These are phyloP conservation scores for Hemistola chrysoprasaria DNA, from an alignment of 2,888 invertebrate genomes.

Conservation along the genomic window DNA sequence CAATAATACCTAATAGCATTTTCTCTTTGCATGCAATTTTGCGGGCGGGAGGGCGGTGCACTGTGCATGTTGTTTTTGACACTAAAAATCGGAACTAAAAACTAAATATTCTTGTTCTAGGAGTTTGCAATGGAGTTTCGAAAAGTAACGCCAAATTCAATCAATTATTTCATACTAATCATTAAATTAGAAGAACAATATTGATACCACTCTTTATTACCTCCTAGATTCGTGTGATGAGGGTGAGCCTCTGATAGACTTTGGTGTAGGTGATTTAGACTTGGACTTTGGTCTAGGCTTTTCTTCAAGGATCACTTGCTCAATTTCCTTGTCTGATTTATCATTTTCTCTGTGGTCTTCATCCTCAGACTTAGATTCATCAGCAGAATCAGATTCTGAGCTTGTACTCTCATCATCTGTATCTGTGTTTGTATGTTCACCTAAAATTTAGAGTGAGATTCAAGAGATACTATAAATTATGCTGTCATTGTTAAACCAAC, in stretches of 20 bases:
- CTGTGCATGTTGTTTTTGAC: too few relatives aligned
- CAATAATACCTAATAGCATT: too few relatives aligned
- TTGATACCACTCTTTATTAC: constrained; percentile 45
- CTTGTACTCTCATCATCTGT: constrained; percentile 74
- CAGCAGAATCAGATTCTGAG: constrained; percentile 66
- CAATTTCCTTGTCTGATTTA: constrained; percentile 57
- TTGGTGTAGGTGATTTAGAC: constrained; percentile 63
- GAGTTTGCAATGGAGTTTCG: too few relatives aligned
- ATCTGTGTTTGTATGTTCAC: constrained; percentile 74
- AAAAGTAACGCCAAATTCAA: too few relatives aligned
- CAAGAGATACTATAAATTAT: too few relatives aligned
- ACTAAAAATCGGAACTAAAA: too few relatives aligned
- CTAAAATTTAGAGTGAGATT: constrained; percentile 37
- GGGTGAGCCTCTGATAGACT: constrained; percentile 54
- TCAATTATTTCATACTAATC: too few relatives aligned
- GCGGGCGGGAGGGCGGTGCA: too few relatives aligned
- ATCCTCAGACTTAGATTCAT: constrained; percentile 66
- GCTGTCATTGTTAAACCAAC: too few relatives aligned
- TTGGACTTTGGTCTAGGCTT: constrained; percentile 54
- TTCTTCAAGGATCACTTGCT: constrained; percentile 58
- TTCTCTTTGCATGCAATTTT: too few relatives aligned
- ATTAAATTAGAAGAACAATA: too few relatives aligned
- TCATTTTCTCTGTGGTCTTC: constrained; percentile 50
- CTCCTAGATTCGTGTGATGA: constrained; percentile 64
- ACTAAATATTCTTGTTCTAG: too few relatives aligned